Conservation (phyloP, 1,140 invertebrate species). For the Psix sp. region DNA sequence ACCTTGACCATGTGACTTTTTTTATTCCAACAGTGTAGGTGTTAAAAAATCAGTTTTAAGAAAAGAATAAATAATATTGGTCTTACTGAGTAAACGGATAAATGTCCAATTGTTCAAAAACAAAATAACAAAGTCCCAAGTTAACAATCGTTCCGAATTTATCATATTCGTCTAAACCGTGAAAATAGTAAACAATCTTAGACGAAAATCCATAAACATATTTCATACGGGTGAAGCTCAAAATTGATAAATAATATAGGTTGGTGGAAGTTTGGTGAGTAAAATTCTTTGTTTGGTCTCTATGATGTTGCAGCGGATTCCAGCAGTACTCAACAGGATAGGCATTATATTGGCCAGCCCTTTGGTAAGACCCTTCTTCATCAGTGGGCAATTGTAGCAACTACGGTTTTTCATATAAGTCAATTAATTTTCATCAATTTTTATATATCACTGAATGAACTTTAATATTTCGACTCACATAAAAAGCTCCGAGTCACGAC, state of each 20-base stretch:
- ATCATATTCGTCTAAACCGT: too few relatives aligned
- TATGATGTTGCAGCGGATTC: constrained; percentile 89
- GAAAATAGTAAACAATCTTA: too few relatives aligned
- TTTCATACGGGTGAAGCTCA: too few relatives aligned
- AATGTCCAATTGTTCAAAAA: too few relatives aligned
- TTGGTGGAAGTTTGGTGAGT: constrained; percentile 76
- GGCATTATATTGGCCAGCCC: constrained; percentile 94
- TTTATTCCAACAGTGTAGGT: too few relatives aligned
- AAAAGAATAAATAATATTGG: too few relatives aligned
- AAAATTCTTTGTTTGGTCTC: constrained; percentile 77
- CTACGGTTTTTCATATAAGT: constrained; percentile 4
- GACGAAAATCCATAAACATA: too few relatives aligned
- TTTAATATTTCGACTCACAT: constrained; percentile 10
- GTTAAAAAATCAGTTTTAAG: too few relatives aligned
- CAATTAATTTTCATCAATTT: neutral
- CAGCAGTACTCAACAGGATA: constrained; percentile 93
- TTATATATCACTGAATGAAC: neutral
- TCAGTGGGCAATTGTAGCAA: constrained; percentile 63
- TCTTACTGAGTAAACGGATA: too few relatives aligned
- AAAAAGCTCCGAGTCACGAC: constrained; percentile 38
- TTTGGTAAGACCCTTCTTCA: constrained; percentile 86
- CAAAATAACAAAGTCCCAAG: too few relatives aligned
- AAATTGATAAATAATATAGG: constrained; percentile 71
- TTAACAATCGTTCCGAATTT: too few relatives aligned
- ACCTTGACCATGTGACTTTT: too few relatives aligned